Percentiles rank a stretch among this genome's conserved stretches.
phyloP scores from a whole-genome alignment of 2,797 vertebrate species.

The Tapirus indicus region DNA sequence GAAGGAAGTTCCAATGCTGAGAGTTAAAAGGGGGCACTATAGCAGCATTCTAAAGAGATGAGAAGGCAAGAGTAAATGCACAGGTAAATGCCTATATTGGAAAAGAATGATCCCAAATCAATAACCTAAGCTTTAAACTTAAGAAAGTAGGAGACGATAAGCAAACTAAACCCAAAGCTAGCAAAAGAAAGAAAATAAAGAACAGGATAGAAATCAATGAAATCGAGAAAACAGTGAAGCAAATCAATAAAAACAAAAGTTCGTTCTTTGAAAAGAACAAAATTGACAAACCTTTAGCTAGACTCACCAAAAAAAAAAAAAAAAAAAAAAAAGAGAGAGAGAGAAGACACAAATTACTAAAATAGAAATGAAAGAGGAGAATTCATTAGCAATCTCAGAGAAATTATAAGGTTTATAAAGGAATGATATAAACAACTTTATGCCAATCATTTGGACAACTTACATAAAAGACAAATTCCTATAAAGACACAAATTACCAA shows the following conservation, averaged over 20 bases:
- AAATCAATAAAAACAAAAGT: background rate
- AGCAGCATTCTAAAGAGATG: background rate
- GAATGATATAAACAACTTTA: background rate
- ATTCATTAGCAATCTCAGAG: background rate
- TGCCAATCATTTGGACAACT: background rate
- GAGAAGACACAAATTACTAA: background rate
- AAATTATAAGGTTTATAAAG: conserved; percentile 40
- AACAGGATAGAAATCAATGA: background rate
- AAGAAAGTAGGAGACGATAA: background rate
- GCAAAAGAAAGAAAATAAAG: background rate
- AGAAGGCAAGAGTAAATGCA: background rate
- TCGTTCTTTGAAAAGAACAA: background rate
- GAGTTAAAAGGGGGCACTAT: background rate
- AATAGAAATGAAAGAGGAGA: conserved; percentile 20
- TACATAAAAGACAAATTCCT: conserved; percentile 21
- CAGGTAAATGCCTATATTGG: background rate
- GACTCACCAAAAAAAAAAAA: background rate
- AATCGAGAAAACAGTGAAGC: conserved; percentile 7
- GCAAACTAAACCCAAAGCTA: background rate
- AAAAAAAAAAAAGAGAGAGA: background rate
- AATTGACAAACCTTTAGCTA: background rate
- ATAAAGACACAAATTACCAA: conserved; percentile 19
- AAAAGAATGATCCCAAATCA: conserved; percentile 9
- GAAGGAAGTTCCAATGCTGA: background rate
- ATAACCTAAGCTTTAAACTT: background rate